These are phyloP conservation scores for Caenorhabditis angaria DNA, from an alignment of 2,888 invertebrate species.

Conservation along the genomic window DNA sequence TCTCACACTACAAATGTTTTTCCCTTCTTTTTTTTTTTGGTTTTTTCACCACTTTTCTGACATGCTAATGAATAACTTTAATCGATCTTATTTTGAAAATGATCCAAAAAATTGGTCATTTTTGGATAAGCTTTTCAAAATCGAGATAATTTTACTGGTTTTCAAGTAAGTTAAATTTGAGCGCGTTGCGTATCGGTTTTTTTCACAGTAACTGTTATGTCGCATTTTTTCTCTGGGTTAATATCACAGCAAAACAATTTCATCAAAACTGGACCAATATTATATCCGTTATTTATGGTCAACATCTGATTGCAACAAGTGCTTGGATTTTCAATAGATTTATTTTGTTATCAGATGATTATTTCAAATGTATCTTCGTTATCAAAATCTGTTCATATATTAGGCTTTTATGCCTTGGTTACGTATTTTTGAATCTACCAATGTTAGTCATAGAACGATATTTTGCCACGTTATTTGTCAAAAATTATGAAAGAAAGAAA, in stretches of 20 bases:
- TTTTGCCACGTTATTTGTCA: too few relatives aligned
- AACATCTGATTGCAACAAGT: not conserved
- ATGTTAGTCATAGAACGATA: not conserved
- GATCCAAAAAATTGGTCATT: not conserved
- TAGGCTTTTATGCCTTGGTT: not conserved
- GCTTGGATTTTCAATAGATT: not conserved
- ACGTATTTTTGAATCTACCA: not conserved
- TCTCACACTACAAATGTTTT: too few relatives aligned
- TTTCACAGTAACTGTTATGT: not conserved
- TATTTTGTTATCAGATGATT: not conserved
- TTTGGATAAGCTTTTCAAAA: not conserved
- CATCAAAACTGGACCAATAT: slow-evolving; percentile 1
- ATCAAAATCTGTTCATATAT: not conserved
- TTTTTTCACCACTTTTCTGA: too few relatives aligned
- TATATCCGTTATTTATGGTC: not conserved
- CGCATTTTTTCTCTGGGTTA: not conserved
- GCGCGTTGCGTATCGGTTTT: not conserved
- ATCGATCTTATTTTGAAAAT: not conserved
- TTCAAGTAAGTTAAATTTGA: too few relatives aligned
- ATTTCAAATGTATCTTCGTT: not conserved
- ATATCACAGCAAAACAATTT: not conserved
- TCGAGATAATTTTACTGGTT: not conserved
- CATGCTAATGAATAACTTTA: not conserved
- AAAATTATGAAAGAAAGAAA: too few relatives aligned
- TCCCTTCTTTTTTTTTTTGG: too few relatives aligned